Evolutionary conservation across 37 sponge, comb jelly and placozoan genomes (phyloP), one percentile per base, ranked within the genome.

Genomic region (Haliclona indistincta): DNA sequence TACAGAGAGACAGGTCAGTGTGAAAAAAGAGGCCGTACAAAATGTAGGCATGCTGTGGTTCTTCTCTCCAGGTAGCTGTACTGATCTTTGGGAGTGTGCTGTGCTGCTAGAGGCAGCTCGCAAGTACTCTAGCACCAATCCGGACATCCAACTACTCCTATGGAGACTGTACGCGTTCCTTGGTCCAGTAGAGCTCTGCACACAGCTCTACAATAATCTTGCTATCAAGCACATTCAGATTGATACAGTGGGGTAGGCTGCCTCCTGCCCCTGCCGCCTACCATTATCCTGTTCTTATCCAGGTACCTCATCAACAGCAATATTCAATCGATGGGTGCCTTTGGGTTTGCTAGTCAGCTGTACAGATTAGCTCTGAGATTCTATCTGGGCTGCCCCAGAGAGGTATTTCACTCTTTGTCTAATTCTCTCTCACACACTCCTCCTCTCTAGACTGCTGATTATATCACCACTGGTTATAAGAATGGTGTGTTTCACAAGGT

Each of bases 401-500:
- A 90, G 79, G 90, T 90, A 34, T 36, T 2, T 56, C 55, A 29
- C 41, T 38, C 44, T 26, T 25, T 22, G 19, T 2, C 2, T 33
- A 32, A 19, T 52, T 38, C 11, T 66, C 20, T 0, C 22, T 53
- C 40, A 25, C 68, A 47, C 17, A 22, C 61, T 53, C 56, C 8
- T 7, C 37, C 25, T 73, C 56, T 5, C 13, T 56, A 95, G 95
- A 81, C 79, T 52, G 64, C 85, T 13, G 95, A 95, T 67, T 91
- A 84, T 56, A 66, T 95, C 43, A 78, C 87, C 29, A 82, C 81
- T 26, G 81, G 86, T 5, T 95, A 91, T 80, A 89, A 84, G 64
- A 95, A 90, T 71, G 95, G 91, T 25, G 73, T 70, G 7, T 95
- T 95, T 56, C 69, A 71, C 5, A 91, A 80, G 78, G 92, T 95